These are phyloP conservation scores for Psammodynastes pulverulentus DNA, from an alignment of 2,113 vertebrate species.

Conservation along the genomic window DNA sequence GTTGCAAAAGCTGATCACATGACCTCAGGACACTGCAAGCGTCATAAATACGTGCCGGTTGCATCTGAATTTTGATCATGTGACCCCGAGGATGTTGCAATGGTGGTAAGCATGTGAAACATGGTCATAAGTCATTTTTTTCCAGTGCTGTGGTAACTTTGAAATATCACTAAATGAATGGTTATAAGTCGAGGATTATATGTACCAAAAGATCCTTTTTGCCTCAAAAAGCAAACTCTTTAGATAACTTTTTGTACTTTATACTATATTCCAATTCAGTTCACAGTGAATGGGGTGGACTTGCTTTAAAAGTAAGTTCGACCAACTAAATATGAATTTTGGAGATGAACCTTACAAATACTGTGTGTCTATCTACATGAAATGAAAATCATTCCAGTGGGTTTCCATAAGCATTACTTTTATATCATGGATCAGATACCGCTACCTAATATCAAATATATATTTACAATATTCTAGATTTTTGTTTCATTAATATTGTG, in stretches of 20 bases:
- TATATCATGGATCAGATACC: neutral
- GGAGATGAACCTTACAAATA: neutral
- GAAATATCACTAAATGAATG: no score
- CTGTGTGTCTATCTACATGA: neutral
- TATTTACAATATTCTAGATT: neutral
- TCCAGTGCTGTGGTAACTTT: neutral
- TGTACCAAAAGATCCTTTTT: neutral
- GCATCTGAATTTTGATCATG: neutral
- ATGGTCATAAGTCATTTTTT: neutral
- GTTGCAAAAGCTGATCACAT: neutral
- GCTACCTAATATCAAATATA: neutral
- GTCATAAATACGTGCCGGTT: neutral
- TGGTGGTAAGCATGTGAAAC: neutral
- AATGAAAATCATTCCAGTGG: neutral
- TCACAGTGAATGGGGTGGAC: neutral
- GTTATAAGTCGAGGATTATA: no score
- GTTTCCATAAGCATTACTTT: neutral
- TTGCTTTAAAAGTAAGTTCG: neutral
- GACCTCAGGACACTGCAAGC: neutral
- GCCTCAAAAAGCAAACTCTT: neutral
- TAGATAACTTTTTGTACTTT: neutral
- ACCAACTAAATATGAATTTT: neutral
- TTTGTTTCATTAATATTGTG: neutral
- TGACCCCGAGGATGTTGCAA: neutral
- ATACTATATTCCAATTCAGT: neutral